phyloP scores from a whole-genome alignment of 2,113 vertebrate genomes.

The Erythrocercus mccallii region DNA sequence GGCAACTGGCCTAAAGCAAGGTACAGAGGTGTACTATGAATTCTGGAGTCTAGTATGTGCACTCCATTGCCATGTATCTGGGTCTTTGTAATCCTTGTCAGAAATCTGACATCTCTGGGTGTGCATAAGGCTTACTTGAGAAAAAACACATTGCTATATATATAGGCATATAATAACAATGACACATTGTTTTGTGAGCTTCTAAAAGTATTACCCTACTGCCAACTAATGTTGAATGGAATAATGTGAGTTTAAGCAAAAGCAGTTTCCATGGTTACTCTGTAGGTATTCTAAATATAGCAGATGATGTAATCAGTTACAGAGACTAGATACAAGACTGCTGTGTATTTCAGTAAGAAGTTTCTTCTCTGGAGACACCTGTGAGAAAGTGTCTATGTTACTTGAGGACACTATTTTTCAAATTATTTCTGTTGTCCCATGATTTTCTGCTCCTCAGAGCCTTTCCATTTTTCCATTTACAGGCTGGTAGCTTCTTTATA shows the following conservation, averaged over 20 bases:
- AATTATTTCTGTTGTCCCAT: conserved; percentile 60
- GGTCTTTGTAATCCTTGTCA: conserved; percentile 23
- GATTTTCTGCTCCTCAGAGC: conserved; percentile 57
- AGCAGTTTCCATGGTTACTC: conserved; percentile 78
- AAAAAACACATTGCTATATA: neutral
- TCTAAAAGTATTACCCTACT: conserved; percentile 57
- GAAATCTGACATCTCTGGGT: neutral
- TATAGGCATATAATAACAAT: neutral
- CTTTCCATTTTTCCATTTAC: conserved; percentile 39
- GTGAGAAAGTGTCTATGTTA: conserved; percentile 49
- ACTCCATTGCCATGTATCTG: neutral
- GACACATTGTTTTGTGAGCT: conserved; percentile 52
- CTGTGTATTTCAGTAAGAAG: conserved; percentile 56
- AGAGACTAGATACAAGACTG: conserved; percentile 49
- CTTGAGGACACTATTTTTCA: conserved; percentile 51
- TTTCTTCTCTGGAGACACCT: conserved; percentile 49
- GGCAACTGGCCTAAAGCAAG: neutral
- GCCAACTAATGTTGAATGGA: conserved; percentile 61
- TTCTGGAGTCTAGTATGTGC: neutral
- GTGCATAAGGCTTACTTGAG: neutral
- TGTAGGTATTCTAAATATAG: conserved; percentile 76
- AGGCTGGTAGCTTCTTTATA: conserved; percentile 31
- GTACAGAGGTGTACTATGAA: neutral
- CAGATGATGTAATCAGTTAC: conserved; percentile 70
- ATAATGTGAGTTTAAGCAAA: conserved; percentile 68